A percentile compares a stretch with the other conserved stretches of the same genome.
Conservation (phyloP, 2,113 vertebrate genomes). For the Scatophagus argus region DNA sequence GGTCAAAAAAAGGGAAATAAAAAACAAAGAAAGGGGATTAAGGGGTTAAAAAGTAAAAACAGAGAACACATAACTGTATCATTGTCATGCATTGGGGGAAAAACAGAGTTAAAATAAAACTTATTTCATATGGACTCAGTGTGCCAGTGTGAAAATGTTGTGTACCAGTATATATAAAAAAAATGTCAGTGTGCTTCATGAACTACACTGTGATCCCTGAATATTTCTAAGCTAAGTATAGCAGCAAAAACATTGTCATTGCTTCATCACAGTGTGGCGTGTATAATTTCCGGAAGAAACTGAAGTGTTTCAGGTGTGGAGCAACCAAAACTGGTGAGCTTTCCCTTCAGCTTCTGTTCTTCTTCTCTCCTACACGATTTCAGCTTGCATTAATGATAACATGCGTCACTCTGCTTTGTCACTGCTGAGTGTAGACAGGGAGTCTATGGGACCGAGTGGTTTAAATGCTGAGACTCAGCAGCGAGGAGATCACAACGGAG, state of each 20-base stretch:
- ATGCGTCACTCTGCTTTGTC: conserved; percentile 5
- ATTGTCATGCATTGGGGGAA: no score
- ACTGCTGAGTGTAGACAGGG: conserved; percentile 83
- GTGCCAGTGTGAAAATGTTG: no score
- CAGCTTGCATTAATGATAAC: background rate
- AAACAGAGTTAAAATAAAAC: no score
- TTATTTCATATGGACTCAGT: background rate
- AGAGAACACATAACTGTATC: background rate
- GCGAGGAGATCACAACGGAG: conserved; percentile 91
- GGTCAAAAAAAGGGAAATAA: no score
- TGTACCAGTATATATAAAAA: background rate
- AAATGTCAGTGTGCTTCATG: background rate
- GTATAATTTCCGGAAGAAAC: conserved; percentile 96
- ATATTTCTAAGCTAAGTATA: no score
- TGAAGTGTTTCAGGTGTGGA: conserved; percentile 96
- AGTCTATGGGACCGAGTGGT: conserved; percentile 83
- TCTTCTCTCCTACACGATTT: background rate
- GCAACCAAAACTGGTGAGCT: conserved; percentile 90
- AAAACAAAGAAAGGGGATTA: no score
- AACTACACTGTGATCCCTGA: background rate
- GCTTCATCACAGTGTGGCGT: conserved; percentile 90
- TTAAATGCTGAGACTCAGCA: conserved; percentile 87
- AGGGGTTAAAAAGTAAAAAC: background rate
- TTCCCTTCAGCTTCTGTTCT: background rate
- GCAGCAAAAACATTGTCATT: conserved; percentile 42